A percentile compares a stretch with the other conserved stretches of the same genome.
phyloP scores from a whole-genome alignment of 2,797 vertebrate species.

The Denticeps clupeoides region DNA sequence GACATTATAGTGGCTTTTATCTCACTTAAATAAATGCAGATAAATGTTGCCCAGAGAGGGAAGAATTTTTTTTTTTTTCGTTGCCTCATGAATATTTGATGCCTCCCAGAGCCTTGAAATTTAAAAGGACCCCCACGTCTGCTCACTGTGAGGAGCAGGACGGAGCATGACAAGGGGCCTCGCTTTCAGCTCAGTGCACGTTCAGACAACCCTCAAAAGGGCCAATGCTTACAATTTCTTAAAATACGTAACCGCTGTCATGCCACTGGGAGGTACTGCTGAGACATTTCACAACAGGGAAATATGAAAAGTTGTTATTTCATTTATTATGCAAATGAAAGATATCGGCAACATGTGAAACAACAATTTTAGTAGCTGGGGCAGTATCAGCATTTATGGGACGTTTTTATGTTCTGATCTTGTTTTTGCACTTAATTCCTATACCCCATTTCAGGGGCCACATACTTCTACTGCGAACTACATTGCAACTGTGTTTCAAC shows the following conservation, averaged over 20 bases:
- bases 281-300: not conserved
- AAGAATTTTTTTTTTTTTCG: too few species aligned
- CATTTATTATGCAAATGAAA: not conserved
- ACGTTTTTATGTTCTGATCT: too few species aligned
- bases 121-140: not conserved
- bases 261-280: not conserved
- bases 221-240: slow-evolving; percentile 2
- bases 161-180: slow-evolving; percentile 12
- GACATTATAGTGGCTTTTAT: not conserved
- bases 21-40: not conserved
- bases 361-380: too few species aligned
- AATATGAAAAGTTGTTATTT: not conserved
- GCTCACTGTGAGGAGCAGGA: slow-evolving; percentile 4
- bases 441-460: too few species aligned
- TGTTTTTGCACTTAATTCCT: too few species aligned
- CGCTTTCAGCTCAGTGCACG: slow-evolving; percentile 3
- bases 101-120: not conserved
- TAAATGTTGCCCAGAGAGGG: not conserved
- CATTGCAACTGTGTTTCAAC: too few species aligned
- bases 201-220: slow-evolving; percentile 8
- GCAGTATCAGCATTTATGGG: too few species aligned
- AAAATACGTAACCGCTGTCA: slow-evolving; percentile 1
- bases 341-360: too few species aligned
- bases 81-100: slow-evolving; percentile 2
- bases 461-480: too few species aligned